Conservation (phyloP, 2,888 invertebrate genomes). For the Thecophora atra region DNA sequence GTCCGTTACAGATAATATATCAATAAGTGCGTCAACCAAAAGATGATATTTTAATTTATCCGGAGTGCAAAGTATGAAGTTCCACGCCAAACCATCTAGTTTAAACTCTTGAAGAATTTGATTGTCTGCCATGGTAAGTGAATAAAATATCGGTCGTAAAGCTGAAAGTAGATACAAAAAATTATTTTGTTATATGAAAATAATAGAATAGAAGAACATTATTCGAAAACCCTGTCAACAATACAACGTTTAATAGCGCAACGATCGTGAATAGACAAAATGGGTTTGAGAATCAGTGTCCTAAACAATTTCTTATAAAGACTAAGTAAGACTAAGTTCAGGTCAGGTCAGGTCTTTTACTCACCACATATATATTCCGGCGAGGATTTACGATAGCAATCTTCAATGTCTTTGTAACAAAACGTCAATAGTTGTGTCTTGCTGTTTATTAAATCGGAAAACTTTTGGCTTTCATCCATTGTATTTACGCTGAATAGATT, state of each 20-base stretch:
- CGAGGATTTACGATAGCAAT: constrained; percentile 74
- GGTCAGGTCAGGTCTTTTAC: constrained; percentile 22
- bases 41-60: constrained; percentile 90
- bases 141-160: constrained; percentile 92
- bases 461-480: constrained; percentile 70
- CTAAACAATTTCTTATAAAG: too few relatives aligned
- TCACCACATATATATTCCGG: constrained; percentile 62
- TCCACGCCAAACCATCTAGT: constrained; percentile 90
- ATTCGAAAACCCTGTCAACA: too few relatives aligned
- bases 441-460: constrained; percentile 65
- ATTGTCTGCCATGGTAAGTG: constrained; percentile 79
- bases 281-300: too few relatives aligned
- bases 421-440: constrained; percentile 74
- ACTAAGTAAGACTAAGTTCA: too few relatives aligned
- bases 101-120: constrained; percentile 80
- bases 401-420: constrained; percentile 78
- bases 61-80: constrained; percentile 91
- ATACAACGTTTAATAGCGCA: too few relatives aligned
- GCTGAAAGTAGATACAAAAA: constrained; percentile 65
- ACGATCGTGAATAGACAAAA: too few relatives aligned
- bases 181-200: too few relatives aligned
- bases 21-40: constrained; percentile 85
- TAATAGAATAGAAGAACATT: too few relatives aligned
- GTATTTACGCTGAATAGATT: constrained; percentile 77
- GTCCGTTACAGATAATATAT: constrained; percentile 83